phyloP scores from a whole-genome alignment of 2,113 vertebrate genomes.

The Heterocephalus glaber region DNA sequence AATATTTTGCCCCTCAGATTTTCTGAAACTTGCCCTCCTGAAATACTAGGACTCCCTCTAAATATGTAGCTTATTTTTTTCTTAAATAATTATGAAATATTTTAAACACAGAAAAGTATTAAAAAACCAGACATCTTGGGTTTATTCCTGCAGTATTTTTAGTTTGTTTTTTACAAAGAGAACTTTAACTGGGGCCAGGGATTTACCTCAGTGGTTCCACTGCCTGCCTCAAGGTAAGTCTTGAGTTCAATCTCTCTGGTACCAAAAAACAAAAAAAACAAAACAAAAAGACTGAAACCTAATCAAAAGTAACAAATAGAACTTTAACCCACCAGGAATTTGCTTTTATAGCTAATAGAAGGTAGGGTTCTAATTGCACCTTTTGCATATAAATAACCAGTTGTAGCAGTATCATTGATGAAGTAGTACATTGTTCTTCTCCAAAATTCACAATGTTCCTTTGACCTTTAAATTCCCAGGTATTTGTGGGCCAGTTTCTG shows the following conservation, averaged over 20 bases:
- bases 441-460: not conserved
- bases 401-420: not conserved
- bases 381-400: not conserved
- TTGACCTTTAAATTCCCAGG: not conserved
- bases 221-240: no score
- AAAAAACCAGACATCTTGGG: not conserved
- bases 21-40: not conserved
- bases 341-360: not conserved
- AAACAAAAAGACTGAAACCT: no score
- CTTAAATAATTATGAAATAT: conserved; percentile 35
- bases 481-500: not conserved
- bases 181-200: no score
- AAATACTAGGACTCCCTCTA: not conserved
- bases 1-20: conserved; percentile 16
- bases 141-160: not conserved
- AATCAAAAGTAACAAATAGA: no score
- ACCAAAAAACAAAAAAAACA: no score
- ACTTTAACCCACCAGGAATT: not conserved
- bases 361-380: not conserved
- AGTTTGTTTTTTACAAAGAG: not conserved
- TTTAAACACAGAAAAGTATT: conserved; percentile 24
- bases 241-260: no score
- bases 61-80: conserved; percentile 11
- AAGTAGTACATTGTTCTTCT: not conserved
- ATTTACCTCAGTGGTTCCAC: no score